Evolutionary conservation across 2,888 invertebrate species (phyloP), one percentile per base, ranked within the genome.

Genomic region (Athripsodes cinereus): DNA sequence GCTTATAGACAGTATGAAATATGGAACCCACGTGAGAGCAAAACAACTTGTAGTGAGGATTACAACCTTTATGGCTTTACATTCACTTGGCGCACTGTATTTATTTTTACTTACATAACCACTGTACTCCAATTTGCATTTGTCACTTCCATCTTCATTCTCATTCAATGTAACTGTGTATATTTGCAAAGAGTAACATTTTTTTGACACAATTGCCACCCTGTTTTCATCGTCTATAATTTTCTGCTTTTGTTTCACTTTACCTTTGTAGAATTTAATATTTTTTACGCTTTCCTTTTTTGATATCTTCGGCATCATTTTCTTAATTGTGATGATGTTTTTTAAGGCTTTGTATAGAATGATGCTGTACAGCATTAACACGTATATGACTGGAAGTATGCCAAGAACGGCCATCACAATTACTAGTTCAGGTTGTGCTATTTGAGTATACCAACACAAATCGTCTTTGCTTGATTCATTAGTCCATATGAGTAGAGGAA

Each of bases 31-130:
- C 2, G 50, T 50, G 20, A 50, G 13, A 10, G 26, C 21, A 16
- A 50, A 26, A 22, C 50, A n/a, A 5, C 50, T 26, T 16, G 50
- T 50, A 2, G 50, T 50, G 26, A 50, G 20, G 2, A 50, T 2
- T 3, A 50, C 50, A 2, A 50, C 50, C n/a, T 50, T 50, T 13
- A 50, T 26, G 3, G 50, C 50, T 26, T 50, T 50, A 18, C 50
- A 50, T 26, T 26, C 22, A 21, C n/a, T 22, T 13, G 50, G 50
- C 16, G 6, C 40, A 13, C n/a, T 40, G 40, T 40, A 8, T 16
- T 40, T 40, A 16, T 8, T 13, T 16, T 2, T 5, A 2, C 13
- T 40, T 13, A 13, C 40, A 2, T 13, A 3, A 5, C 3, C 8
- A 40, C n/a, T 40, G 13, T 13, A 8, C 13, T 40, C 40, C 13